These are phyloP conservation scores for Myrmecobius fasciatus DNA, from an alignment of 2,113 vertebrate species.

Conservation along the genomic window DNA sequence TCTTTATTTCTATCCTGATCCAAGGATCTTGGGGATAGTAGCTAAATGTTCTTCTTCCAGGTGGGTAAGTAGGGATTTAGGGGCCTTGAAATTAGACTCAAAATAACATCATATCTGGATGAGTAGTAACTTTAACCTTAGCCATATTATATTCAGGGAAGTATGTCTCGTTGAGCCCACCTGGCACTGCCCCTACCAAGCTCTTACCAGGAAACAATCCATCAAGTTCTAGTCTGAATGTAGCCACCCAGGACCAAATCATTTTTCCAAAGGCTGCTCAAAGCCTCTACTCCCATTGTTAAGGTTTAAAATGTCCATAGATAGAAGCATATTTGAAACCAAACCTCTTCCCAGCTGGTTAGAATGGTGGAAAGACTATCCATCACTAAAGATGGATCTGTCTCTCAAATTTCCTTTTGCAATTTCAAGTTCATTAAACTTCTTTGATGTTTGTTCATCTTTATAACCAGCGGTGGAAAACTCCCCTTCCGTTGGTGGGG, in stretches of 20 bases:
- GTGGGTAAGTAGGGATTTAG: neutral
- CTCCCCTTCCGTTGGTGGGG: conserved; percentile 5
- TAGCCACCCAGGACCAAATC: neutral
- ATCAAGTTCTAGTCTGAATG: neutral
- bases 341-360: neutral
- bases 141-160: neutral
- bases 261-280: neutral
- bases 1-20: neutral
- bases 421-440: conserved; percentile 44
- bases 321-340: conserved; percentile 5
- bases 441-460: conserved; percentile 21
- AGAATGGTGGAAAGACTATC: conserved; percentile 1
- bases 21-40: neutral
- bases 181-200: neutral
- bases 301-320: conserved; percentile 13
- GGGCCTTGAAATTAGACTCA: neutral
- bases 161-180: neutral
- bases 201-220: neutral
- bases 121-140: neutral
- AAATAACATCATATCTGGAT: neutral
- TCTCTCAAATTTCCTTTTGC: conserved; percentile 13
- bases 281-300: neutral
- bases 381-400: neutral
- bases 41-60: neutral
- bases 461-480: neutral